Evolutionary conservation across 2,113 vertebrate genomes (phyloP), one percentile per base, ranked within the genome.

Genomic region (Melanotaenia duboulayi): DNA sequence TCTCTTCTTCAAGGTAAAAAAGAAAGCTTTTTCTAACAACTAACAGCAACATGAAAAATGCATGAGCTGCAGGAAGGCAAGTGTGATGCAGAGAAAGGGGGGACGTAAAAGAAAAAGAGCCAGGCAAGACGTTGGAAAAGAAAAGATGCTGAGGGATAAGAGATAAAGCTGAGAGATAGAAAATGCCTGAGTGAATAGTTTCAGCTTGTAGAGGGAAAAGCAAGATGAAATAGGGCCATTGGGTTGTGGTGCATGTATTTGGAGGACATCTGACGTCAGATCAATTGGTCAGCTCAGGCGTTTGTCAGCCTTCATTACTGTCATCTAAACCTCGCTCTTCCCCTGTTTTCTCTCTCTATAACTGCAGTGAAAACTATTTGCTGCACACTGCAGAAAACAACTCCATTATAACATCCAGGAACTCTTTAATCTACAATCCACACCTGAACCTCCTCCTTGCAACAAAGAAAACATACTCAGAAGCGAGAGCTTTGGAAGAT

Each of bases 21-120:
- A 69, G 25, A 68, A 78, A 70, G 59, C n/a, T 62, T 78, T 76
- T n/a, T 55, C 20, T 28, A 56, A 24, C 9, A 49, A 51, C 63
- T 62, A 69, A 75, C 46, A 68, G 72, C 63, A 69, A 72, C 59
- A 71, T 83, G 64, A 86, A 86, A 82, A 59, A 79, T 87, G 74
- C 77, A 86, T 74, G 65, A 83, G 66, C 52, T n/a, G 11, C 40
- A 61, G 70, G 25, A 71, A 17, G 55, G 54, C 24, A 52, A 1
- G 19, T 35, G 63, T 24, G 59, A 69, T 55, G 25, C 35, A 35
- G 39, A 71, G 28, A 25, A 64, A 14, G 11, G 3, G 16, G 11
- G 16, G 12, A 61, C 52, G 13, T 48, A 32, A 62, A 4, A 63
- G 46, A 67, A 6, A 46, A 22, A 64, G 11, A 58, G 71, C 24